Conservation (phyloP, 2,888 invertebrate genomes). For the Noctua fimbriata region DNA sequence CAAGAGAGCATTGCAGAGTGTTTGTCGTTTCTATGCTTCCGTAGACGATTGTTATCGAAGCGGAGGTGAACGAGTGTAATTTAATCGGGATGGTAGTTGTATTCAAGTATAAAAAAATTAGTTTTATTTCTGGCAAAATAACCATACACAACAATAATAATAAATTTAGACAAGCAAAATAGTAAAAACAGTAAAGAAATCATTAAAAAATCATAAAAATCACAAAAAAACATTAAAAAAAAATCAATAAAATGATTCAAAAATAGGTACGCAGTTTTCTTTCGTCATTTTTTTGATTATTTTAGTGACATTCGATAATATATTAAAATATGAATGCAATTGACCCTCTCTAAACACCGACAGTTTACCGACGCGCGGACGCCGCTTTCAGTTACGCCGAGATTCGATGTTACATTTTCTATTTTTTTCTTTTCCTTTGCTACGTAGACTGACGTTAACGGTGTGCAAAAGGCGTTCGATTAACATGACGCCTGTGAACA, state of each 20-base stretch:
- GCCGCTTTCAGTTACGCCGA: not conserved
- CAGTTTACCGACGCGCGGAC: not conserved
- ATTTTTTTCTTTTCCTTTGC: not conserved
- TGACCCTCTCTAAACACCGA: not conserved
- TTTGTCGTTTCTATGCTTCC: constrained; percentile 22
- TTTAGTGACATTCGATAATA: not conserved
- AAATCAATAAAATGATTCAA: no score
- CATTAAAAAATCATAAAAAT: no score
- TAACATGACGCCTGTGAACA: not conserved
- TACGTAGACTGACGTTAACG: not conserved
- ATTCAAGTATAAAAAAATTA: no score
- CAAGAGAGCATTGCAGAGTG: constrained; percentile 23
- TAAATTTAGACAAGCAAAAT: no score
- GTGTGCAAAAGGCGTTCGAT: not conserved
- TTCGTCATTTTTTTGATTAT: no score
- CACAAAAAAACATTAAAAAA: no score
- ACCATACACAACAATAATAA: no score
- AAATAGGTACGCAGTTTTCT: no score
- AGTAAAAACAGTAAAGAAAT: no score
- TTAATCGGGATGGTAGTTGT: constrained; percentile 21
- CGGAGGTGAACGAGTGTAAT: constrained; percentile 11
- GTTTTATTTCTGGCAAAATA: no score
- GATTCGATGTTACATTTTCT: not conserved
- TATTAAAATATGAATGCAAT: not conserved
- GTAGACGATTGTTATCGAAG: constrained; percentile 14